These are phyloP conservation scores for Geotrypetes seraphini DNA, from an alignment of 2,797 vertebrate genomes.

Conservation along the genomic window DNA sequence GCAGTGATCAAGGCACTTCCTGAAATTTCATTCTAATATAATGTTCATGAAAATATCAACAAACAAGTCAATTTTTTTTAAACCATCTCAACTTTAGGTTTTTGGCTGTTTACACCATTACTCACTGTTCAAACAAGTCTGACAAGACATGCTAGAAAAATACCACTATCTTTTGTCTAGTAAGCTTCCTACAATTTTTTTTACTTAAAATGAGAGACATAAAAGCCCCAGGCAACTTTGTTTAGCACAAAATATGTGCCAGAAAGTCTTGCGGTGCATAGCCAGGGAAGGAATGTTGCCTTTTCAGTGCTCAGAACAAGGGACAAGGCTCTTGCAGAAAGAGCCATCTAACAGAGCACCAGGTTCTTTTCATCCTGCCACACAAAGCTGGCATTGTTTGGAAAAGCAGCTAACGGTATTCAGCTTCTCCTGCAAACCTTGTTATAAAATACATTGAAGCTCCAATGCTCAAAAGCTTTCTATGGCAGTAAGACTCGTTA, in stretches of 20 bases:
- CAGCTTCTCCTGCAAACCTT: constrained; percentile 1
- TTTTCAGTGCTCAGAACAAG: constrained; percentile 52
- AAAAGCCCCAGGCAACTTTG: constrained; percentile 31
- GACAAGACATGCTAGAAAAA: constrained; percentile 13
- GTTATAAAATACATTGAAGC: constrained; percentile 13
- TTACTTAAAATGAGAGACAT: constrained; percentile 20
- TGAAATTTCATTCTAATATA: too few relatives aligned
- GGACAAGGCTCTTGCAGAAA: constrained; percentile 44
- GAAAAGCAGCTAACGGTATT: constrained; percentile 10
- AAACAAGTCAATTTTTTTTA: background rate
- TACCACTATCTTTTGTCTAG: constrained; percentile 3
- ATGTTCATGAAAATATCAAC: background rate
- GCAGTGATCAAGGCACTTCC: too few relatives aligned
- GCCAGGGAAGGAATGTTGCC: constrained; percentile 46
- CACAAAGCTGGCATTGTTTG: constrained; percentile 53
- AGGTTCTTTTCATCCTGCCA: constrained; percentile 27
- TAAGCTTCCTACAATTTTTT: constrained; percentile 9
- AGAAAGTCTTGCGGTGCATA: constrained; percentile 20
- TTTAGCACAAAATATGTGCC: constrained; percentile 24
- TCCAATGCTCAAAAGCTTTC: too few relatives aligned
- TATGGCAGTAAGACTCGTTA: too few relatives aligned
- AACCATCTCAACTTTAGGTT: constrained; percentile 1
- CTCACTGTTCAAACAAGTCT: constrained; percentile 18
- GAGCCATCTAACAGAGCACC: constrained; percentile 44
- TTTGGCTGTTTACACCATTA: constrained; percentile 3